Conservation (phyloP, 1,140 invertebrate genomes). For the Homarus americanus region DNA sequence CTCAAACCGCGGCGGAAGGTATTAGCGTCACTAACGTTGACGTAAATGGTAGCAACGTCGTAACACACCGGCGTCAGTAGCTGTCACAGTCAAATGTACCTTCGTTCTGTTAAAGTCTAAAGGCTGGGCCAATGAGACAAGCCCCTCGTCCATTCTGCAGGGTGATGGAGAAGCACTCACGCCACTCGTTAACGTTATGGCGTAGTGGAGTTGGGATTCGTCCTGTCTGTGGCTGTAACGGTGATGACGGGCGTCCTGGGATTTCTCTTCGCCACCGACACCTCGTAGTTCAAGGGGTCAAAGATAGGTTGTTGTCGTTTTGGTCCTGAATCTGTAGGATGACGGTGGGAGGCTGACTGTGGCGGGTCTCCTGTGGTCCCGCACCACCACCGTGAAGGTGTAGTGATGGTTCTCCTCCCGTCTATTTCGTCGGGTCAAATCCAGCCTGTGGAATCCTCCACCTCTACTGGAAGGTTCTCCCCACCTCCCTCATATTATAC, state of each 20-base stretch:
- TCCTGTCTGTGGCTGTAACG: constrained; percentile 95
- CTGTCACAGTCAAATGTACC: constrained; percentile 84
- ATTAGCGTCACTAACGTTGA: constrained; percentile 97
- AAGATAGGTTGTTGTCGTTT: constrained; percentile 97
- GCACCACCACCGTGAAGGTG: constrained; percentile 90
- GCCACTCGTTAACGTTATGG: constrained; percentile 92
- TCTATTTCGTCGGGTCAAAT: constrained; percentile 94
- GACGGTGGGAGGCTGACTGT: constrained; percentile 91
- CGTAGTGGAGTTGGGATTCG: constrained; percentile 93
- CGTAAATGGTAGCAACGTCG: constrained; percentile 93
- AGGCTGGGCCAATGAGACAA: constrained; percentile 93
- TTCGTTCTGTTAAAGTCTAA: constrained; percentile 83
- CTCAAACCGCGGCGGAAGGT: constrained; percentile 96
- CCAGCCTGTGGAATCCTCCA: constrained; percentile 93
- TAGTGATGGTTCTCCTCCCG: constrained; percentile 91
- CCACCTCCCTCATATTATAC: constrained; percentile 86
- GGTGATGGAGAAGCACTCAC: constrained; percentile 92
- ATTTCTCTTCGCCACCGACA: constrained; percentile 91
- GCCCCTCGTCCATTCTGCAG: constrained; percentile 92
- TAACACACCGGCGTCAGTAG: constrained; percentile 92
- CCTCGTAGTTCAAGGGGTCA: constrained; percentile 91
- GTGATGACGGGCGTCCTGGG: constrained; percentile 93
- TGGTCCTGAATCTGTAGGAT: constrained; percentile 93
- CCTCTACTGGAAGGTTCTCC: constrained; percentile 88
- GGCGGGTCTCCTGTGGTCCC: constrained; percentile 90